These are phyloP conservation scores for Drosophila histrio DNA, from an alignment of 2,888 invertebrate genomes.

Conservation along the genomic window DNA sequence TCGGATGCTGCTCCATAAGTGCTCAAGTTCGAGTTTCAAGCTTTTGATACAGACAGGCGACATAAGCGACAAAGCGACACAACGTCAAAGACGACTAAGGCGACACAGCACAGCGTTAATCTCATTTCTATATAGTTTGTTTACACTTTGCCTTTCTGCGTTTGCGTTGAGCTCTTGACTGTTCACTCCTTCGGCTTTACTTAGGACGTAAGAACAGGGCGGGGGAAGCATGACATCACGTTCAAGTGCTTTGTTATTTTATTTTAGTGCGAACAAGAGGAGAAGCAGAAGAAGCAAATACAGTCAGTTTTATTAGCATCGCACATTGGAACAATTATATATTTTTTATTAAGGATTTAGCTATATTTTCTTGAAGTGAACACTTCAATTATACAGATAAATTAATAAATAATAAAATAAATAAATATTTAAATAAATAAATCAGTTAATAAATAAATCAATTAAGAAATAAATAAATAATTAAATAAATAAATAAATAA, in stretches of 20 bases:
- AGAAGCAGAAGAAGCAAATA: neutral
- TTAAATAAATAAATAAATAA: too few relatives aligned
- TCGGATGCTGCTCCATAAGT: constrained; percentile 15
- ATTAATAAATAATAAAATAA: too few relatives aligned
- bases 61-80: neutral
- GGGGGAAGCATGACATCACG: constrained; percentile 46
- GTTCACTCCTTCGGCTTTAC: constrained; percentile 27
- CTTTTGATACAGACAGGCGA: constrained; percentile 4
- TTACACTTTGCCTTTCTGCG: constrained; percentile 47
- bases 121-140: constrained; percentile 59
- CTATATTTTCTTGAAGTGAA: too few relatives aligned
- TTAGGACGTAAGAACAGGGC: constrained; percentile 3
- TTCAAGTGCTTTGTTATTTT: constrained; percentile 55
- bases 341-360: too few relatives aligned
- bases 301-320: constrained; percentile 27
- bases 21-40: neutral
- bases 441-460: too few relatives aligned
- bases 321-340: too few relatives aligned
- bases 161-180: constrained; percentile 33
- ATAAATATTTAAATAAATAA: too few relatives aligned
- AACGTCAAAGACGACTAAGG: neutral
- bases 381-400: too few relatives aligned
- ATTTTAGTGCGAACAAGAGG: constrained; percentile 10
- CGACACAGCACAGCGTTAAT: constrained; percentile 41
- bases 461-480: too few relatives aligned